A percentile compares a stretch with the other conserved stretches of the same genome.
Conservation (phyloP, 2,113 vertebrate genomes). For the Planiliza haematocheilus region DNA sequence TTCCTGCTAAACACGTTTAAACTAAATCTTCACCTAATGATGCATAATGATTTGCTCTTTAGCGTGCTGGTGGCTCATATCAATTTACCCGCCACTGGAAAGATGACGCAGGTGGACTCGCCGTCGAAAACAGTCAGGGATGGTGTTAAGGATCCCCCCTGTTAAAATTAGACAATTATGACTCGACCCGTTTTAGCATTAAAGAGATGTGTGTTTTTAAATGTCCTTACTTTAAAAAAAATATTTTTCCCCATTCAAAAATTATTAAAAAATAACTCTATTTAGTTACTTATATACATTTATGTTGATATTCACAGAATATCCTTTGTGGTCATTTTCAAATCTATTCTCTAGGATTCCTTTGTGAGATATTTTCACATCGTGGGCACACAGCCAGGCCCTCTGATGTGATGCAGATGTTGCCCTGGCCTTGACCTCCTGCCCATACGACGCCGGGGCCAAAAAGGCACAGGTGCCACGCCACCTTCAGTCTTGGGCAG, state of each 20-base stretch:
- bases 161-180: slow-evolving; percentile 55
- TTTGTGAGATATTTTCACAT: slow-evolving; percentile 28
- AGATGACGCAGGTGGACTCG: slow-evolving; percentile 66
- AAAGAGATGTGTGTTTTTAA: no score
- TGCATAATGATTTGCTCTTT: slow-evolving; percentile 87
- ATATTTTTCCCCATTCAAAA: not conserved
- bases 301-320: slow-evolving; percentile 4
- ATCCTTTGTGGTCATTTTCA: slow-evolving; percentile 21
- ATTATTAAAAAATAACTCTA: not conserved
- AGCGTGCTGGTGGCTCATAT: slow-evolving; percentile 79
- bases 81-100: slow-evolving; percentile 68
- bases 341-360: slow-evolving; percentile 55
- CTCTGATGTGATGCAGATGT: slow-evolving; percentile 81
- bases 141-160: slow-evolving; percentile 52
- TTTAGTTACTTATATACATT: not conserved
- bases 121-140: slow-evolving; percentile 29
- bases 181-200: slow-evolving; percentile 2
- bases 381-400: slow-evolving; percentile 67
- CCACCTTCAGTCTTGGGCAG: slow-evolving; percentile 73
- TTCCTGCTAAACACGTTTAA: slow-evolving; percentile 88
- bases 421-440: slow-evolving; percentile 80
- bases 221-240: slow-evolving; percentile 3
- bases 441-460: slow-evolving; percentile 66
- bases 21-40: slow-evolving; percentile 90
- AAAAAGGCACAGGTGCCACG: slow-evolving; percentile 74